Evolutionary conservation across 2,888 invertebrate species (phyloP), one percentile per base, ranked within the genome.

Genomic region (Dichetophora obliterata): DNA sequence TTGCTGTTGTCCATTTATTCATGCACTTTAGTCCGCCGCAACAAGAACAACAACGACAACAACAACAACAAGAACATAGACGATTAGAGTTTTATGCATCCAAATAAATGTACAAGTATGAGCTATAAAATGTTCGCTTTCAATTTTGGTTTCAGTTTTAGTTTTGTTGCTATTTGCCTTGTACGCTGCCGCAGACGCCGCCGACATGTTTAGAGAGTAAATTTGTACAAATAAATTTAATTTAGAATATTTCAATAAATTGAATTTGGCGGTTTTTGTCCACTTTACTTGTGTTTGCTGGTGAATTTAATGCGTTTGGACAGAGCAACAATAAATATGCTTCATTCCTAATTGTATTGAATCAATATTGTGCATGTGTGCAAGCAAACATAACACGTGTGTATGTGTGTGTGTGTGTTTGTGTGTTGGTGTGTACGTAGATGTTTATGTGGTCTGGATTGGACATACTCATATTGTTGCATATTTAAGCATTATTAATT

Each of bases 241-340:
- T 75, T 75, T 69, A 69, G 69, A 61, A 75, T 73, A 65, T 66
- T 74, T 74, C 74, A 66, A 74, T 74, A 74, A 74, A 74, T 74
- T 74, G 52, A 50, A 74, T 74, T 65, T 66, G 66, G 74, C 57
- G 74, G 74, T 66, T 74, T 74, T 65, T 66, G 65, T 54, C 74
- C 74, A 74, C 66, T 74, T 74, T 74, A 57, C 66, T 66, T 14
- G 66, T 48, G 11, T 37, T 48, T 43, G 66, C 63, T 50, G 27
- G 19, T 54, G 52, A 65, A 65, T 74, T 74, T 54, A 66, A 66
- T 65, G 74, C 54, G n/a, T 65, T 66, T 24, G 11, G 16, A 59
- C 19, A 43, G 59, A 71, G 71, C 66, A 31, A 63, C 65, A 59
- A 59, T 43, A 71, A 34, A 70, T 34, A n/a, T 34, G 22, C 22